Conservation (phyloP, 2,888 invertebrate species). For the Elysia crispata region DNA sequence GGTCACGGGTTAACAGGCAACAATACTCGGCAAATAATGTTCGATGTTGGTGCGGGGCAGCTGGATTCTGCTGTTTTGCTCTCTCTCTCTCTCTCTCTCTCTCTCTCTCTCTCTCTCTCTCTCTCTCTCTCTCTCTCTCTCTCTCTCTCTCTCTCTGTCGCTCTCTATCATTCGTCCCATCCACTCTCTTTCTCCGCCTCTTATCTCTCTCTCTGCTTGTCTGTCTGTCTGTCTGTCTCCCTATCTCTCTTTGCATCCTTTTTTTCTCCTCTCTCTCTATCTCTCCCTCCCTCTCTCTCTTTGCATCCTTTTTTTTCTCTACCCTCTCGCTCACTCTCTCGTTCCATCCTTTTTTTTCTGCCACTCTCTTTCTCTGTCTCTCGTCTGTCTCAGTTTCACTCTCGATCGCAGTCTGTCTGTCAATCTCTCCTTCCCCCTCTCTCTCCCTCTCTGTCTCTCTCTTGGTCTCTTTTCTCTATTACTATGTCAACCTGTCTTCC, state of each 20-base stretch:
- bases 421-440: not conserved
- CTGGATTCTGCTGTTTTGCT: too few species aligned
- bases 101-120: constrained; percentile 16
- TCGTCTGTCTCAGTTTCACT: not conserved
- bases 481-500: too few species aligned
- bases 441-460: not conserved
- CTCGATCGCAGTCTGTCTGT: not conserved
- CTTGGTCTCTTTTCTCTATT: too few species aligned
- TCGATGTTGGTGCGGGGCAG: too few species aligned
- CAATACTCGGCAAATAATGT: too few species aligned
- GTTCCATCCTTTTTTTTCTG: constrained; percentile 14
- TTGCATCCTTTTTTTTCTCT: not conserved
- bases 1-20: too few species aligned
- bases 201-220: not conserved
- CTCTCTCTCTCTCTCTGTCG: not conserved
- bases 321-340: constrained; percentile 17
- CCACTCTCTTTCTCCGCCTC: not conserved
- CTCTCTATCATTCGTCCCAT: not conserved
- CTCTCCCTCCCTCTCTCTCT: not conserved
- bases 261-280: too few species aligned
- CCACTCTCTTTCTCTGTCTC: not conserved
- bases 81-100: not conserved
- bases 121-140: constrained; percentile 18
- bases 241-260: too few species aligned
- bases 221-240: not conserved